Conservation (phyloP, 2,797 vertebrate genomes). For the Synanceia verrucosa region DNA sequence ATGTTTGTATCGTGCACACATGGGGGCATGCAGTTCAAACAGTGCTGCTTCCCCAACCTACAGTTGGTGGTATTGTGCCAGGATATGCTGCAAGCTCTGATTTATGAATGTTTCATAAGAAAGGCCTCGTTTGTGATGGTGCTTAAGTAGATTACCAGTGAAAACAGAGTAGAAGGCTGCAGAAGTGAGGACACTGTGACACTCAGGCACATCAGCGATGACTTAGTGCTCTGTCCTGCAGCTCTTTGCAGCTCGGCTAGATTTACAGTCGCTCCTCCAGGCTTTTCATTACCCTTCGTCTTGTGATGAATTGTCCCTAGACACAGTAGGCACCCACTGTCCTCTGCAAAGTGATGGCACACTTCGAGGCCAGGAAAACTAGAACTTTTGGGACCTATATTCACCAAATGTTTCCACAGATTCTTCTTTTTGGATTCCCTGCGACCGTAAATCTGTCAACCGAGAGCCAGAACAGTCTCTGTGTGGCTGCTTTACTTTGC, state of each 20-base stretch:
- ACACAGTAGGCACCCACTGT: slow-evolving; percentile 45
- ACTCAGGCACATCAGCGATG: slow-evolving; percentile 5
- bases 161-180: background rate
- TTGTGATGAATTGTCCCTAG: slow-evolving; percentile 41
- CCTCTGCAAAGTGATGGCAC: slow-evolving; percentile 18
- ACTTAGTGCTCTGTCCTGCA: slow-evolving; percentile 21
- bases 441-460: slow-evolving; percentile 20
- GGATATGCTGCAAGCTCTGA: background rate
- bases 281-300: slow-evolving; percentile 45
- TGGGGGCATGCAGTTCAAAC: background rate
- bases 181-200: background rate
- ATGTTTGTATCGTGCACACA: background rate
- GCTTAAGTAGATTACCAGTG: background rate
- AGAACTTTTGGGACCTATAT: background rate
- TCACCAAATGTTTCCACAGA: background rate
- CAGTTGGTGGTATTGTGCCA: background rate
- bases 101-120: background rate
- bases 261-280: slow-evolving; percentile 47
- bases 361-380: slow-evolving; percentile 6
- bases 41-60: background rate
- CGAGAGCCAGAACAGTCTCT: background rate
- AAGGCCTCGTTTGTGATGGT: background rate
- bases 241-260: slow-evolving; percentile 23
- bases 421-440: background rate
- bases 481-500: background rate